Conservation (phyloP, 2,113 vertebrate genomes). For the Caranx ignobilis region DNA sequence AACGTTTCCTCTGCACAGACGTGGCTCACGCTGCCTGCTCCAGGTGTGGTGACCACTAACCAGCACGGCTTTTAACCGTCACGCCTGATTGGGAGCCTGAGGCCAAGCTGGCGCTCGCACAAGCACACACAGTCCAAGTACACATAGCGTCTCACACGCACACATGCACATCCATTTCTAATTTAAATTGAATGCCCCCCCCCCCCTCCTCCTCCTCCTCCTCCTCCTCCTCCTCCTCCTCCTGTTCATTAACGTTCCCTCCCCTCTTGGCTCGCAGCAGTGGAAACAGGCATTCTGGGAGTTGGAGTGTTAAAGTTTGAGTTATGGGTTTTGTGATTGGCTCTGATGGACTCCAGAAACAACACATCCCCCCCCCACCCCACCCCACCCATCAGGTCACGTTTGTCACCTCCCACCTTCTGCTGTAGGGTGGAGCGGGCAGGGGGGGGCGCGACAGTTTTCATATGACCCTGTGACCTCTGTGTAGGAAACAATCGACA, state of each 20-base stretch:
- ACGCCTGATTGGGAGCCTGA: constrained; percentile 66
- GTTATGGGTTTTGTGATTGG: constrained; percentile 1
- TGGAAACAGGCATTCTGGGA: constrained; percentile 66
- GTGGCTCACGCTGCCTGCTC: constrained; percentile 54
- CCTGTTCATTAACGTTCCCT: constrained; percentile 47
- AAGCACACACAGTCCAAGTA: constrained; percentile 13
- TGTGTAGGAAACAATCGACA: background rate
- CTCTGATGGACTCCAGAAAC: constrained; percentile 33
- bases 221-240: constrained; percentile 16
- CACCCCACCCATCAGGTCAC: background rate
- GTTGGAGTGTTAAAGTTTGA: constrained; percentile 51
- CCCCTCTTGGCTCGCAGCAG: background rate
- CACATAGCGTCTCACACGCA: constrained; percentile 2
- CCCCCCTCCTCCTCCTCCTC: constrained; percentile 24
- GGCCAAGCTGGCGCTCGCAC: constrained; percentile 50
- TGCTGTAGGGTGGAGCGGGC: no score
- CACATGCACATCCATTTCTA: constrained; percentile 54
- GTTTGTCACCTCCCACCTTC: background rate
- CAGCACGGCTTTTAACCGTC: constrained; percentile 68
- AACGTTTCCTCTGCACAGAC: constrained; percentile 62
- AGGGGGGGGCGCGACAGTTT: background rate
- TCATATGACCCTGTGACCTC: background rate
- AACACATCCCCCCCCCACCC: background rate
- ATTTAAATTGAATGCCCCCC: constrained; percentile 53
- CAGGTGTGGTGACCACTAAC: constrained; percentile 75